phyloP scores from a whole-genome alignment of 2,113 vertebrate species.

The Condylura cristata region DNA sequence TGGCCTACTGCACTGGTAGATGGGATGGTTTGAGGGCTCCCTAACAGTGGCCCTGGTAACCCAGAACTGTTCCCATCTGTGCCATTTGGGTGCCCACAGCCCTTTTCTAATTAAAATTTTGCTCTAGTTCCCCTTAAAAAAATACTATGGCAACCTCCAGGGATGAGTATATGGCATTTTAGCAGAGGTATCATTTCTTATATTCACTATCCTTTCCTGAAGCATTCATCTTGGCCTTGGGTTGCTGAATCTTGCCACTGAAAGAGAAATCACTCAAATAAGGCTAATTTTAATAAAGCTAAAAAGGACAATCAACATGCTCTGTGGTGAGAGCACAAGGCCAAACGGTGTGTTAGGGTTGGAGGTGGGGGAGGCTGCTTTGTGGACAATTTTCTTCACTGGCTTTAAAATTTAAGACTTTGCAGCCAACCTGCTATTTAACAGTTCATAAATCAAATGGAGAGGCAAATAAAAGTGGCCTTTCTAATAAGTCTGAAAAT shows the following conservation, averaged over 20 bases:
- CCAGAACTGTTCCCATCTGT: too few relatives aligned
- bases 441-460: background rate
- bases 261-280: conserved; percentile 3
- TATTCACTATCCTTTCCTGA: background rate
- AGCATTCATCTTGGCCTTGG: background rate
- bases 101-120: background rate
- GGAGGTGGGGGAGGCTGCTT: background rate
- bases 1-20: background rate
- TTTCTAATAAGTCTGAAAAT: background rate
- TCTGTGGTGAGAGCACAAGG: background rate
- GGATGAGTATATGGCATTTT: background rate
- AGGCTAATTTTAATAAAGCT: background rate
- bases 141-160: background rate
- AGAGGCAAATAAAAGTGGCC: background rate
- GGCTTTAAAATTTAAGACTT: background rate
- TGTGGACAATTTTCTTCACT: background rate
- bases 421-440: background rate
- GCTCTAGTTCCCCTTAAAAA: background rate
- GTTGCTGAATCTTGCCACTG: background rate
- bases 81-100: background rate
- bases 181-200: background rate
- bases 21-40: background rate
- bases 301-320: background rate
- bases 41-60: rapidly evolving
- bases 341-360: background rate